phyloP scores from a whole-genome alignment of 2,113 vertebrate genomes.

The Podarcis cretensis region DNA sequence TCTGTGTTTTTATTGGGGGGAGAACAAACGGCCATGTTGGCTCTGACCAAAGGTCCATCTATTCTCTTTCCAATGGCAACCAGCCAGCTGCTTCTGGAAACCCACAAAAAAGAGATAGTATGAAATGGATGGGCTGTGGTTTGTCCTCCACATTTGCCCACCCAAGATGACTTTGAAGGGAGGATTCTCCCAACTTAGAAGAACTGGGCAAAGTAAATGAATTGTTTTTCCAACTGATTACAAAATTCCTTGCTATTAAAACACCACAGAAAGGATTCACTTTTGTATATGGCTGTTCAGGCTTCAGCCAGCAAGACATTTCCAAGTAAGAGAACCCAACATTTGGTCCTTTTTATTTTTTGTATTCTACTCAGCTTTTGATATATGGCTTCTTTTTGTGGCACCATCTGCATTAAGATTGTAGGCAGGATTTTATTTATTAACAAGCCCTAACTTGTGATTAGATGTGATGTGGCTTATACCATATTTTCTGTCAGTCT shows the following conservation, averaged over 20 bases:
- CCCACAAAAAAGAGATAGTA: not conserved
- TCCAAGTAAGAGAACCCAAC: not conserved
- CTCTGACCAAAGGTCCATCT: not conserved
- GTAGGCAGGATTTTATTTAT: slow-evolving; percentile 42
- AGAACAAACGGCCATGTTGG: not conserved
- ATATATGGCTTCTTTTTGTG: not conserved
- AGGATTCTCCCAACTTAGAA: not conserved
- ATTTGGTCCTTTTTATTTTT: not conserved
- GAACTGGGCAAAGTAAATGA: not conserved
- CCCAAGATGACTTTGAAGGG: not conserved
- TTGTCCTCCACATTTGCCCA: not conserved
- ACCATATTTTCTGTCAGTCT: slow-evolving; percentile 21
- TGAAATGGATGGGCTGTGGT: not conserved
- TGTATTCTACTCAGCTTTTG: not conserved
- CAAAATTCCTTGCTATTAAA: not conserved
- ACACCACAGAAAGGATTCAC: not conserved
- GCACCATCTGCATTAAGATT: not conserved
- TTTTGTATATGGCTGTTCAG: not conserved
- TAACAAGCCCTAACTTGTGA: slow-evolving; percentile 17
- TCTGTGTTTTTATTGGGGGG: not conserved
- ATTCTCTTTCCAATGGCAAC: not conserved
- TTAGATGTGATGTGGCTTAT: slow-evolving; percentile 37
- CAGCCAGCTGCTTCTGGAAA: not conserved
- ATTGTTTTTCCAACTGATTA: not conserved
- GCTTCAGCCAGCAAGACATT: not conserved